phyloP scores from a whole-genome alignment of 2,888 invertebrate species.

The Coelogynopora nodosa region DNA sequence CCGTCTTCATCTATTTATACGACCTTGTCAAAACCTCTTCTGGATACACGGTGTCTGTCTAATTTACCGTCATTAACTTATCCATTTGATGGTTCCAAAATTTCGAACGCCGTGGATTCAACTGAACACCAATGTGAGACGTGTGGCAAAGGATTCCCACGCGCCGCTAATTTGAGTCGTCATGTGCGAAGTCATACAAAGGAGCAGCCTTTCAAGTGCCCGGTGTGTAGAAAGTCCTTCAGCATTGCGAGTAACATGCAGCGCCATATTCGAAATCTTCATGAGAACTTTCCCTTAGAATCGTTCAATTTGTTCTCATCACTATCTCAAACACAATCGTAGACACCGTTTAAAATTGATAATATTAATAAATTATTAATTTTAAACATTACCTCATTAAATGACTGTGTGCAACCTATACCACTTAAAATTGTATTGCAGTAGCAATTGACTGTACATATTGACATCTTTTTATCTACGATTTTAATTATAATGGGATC shows the following conservation, averaged over 20 bases:
- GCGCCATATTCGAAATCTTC: conserved; percentile 92
- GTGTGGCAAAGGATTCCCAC: conserved; percentile 79
- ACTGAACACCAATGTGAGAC: conserved; percentile 86
- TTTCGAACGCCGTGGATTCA: not conserved
- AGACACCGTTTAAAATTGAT: too few species aligned
- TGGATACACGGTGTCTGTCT: not conserved
- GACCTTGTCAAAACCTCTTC: too few species aligned
- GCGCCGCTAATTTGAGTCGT: conserved; percentile 91
- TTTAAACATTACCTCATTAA: too few species aligned
- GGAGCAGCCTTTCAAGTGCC: conserved; percentile 72
- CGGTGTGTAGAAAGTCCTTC: conserved; percentile 94
- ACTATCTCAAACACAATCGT: too few species aligned
- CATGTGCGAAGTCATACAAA: conserved; percentile 96
- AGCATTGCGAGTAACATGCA: conserved; percentile 95
- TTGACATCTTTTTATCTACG: too few species aligned
- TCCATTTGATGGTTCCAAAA: not conserved
- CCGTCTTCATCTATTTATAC: not conserved
- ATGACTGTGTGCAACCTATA: too few species aligned
- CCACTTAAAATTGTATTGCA: too few species aligned
- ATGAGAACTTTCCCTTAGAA: conserved; percentile 60
- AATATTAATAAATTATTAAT: too few species aligned
- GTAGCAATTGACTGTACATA: too few species aligned
- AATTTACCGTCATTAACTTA: not conserved
- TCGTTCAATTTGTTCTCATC: too few species aligned
- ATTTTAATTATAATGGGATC: too few species aligned